A percentile compares a stretch with the other conserved stretches of the same genome.
Evolutionary conservation across 1,140 invertebrate genomes (phyloP).

Genomic region (Varroa destructor): DNA sequence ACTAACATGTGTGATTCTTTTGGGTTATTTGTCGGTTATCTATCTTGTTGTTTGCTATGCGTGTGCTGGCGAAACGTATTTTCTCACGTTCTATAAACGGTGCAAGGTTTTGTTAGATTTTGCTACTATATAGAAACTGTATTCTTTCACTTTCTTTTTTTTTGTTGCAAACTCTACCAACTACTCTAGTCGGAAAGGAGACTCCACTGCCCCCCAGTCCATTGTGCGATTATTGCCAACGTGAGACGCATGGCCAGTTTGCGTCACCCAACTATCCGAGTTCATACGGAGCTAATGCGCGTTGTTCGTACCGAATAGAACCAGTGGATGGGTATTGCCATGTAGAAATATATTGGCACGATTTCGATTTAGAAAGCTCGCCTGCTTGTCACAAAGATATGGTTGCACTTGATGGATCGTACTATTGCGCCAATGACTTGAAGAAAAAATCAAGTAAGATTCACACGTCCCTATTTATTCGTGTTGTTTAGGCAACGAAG

Average conservation of each 20-base stretch:
- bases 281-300: slow-evolving; percentile 33
- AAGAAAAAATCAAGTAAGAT: slow-evolving; percentile 34
- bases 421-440: slow-evolving; percentile 33
- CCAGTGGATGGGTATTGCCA: slow-evolving; percentile 32
- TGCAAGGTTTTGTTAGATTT: too few species aligned
- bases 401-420: slow-evolving; percentile 32
- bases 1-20: too few species aligned
- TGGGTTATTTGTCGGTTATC: too few species aligned
- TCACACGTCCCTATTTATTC: neutral
- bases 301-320: slow-evolving; percentile 35
- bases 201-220: slow-evolving; percentile 30
- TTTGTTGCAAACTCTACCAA: too few species aligned
- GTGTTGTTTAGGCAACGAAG: too few species aligned
- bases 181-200: slow-evolving; percentile 16
- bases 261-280: slow-evolving; percentile 35
- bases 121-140: too few species aligned
- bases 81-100: too few species aligned
- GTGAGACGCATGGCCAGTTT: slow-evolving; percentile 33
- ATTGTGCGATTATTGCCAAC: slow-evolving; percentile 34
- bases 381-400: slow-evolving; percentile 33
- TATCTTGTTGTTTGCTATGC: too few species aligned
- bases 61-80: too few species aligned
- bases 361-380: slow-evolving; percentile 34
- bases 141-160: too few species aligned
- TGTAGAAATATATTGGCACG: slow-evolving; percentile 32